phyloP scores from a whole-genome alignment of 2,797 vertebrate species.

The Chaunax sp. region DNA sequence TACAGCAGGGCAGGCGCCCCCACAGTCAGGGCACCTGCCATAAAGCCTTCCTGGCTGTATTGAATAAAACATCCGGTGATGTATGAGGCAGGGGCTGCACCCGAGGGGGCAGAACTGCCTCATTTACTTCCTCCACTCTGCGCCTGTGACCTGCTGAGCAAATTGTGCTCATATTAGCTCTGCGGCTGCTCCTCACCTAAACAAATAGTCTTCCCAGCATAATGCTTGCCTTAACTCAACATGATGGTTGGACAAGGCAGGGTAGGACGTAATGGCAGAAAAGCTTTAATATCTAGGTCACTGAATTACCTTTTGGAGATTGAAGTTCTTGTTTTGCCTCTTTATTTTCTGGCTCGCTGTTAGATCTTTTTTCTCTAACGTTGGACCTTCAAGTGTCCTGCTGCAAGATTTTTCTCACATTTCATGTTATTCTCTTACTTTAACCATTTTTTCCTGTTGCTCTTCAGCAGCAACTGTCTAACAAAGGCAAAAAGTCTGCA shows the following conservation, averaged over 20 bases:
- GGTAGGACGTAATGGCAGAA: conserved; percentile 68
- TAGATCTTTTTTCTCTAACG: conserved; percentile 37
- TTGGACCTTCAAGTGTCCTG: conserved; percentile 43
- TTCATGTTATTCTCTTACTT: too few species aligned
- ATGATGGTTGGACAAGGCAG: conserved; percentile 78
- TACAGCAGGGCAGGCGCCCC: conserved; percentile 76
- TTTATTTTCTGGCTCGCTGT: conserved; percentile 57
- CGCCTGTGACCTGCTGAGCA: conserved; percentile 86
- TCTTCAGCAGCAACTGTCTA: not conserved
- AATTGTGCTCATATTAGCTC: conserved; percentile 87
- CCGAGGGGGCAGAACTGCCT: conserved; percentile 85
- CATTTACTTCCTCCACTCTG: conserved; percentile 85
- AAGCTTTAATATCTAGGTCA: conserved; percentile 83
- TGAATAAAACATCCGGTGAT: conserved; percentile 89
- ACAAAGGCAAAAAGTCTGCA: not conserved
- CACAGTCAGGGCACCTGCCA: conserved; percentile 84
- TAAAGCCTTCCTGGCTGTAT: conserved; percentile 79
- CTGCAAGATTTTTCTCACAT: conserved; percentile 38
- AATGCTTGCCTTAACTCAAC: conserved; percentile 84
- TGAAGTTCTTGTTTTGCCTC: conserved; percentile 58
- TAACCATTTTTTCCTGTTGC: conserved; percentile 39
- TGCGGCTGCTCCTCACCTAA: conserved; percentile 85
- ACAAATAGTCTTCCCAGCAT: conserved; percentile 84
- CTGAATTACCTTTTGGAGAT: conserved; percentile 79
- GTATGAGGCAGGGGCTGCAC: conserved; percentile 84